Percentiles rank a stretch among this genome's conserved stretches.
These are phyloP conservation scores for Antechinus stuartii DNA, from an alignment of 2,113 vertebrate species.

Conservation along the genomic window DNA sequence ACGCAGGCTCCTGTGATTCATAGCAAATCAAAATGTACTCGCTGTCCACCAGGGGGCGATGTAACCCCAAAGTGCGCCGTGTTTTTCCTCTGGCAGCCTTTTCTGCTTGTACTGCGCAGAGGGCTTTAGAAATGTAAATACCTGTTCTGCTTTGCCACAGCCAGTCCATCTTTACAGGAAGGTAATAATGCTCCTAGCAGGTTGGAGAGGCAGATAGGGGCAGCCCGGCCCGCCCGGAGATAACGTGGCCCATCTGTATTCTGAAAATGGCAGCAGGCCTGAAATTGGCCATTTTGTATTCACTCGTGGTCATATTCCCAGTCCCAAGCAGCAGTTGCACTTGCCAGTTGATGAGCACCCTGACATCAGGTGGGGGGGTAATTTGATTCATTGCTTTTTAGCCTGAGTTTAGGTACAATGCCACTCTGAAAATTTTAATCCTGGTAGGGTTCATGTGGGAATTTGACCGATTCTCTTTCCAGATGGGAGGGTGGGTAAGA, in stretches of 20 bases:
- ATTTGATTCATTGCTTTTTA: background rate
- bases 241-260: background rate
- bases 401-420: background rate
- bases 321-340: background rate
- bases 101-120: background rate
- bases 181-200: background rate
- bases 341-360: background rate
- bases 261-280: background rate
- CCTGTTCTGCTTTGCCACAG: constrained; percentile 46
- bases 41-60: constrained; percentile 65
- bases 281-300: background rate
- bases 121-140: constrained; percentile 49
- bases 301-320: background rate
- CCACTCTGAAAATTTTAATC: background rate
- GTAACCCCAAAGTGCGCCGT: constrained; percentile 60
- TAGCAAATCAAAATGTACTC: constrained; percentile 48
- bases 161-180: constrained; percentile 49
- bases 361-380: background rate
- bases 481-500: background rate
- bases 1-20: background rate
- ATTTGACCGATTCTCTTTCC: background rate
- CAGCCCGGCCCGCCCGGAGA: constrained; percentile 23
- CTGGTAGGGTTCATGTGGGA: background rate
- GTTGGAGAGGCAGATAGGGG: constrained; percentile 19
- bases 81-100: constrained; percentile 14